Conservation (phyloP, 2,113 vertebrate species). For the Alligator mississippiensis region DNA sequence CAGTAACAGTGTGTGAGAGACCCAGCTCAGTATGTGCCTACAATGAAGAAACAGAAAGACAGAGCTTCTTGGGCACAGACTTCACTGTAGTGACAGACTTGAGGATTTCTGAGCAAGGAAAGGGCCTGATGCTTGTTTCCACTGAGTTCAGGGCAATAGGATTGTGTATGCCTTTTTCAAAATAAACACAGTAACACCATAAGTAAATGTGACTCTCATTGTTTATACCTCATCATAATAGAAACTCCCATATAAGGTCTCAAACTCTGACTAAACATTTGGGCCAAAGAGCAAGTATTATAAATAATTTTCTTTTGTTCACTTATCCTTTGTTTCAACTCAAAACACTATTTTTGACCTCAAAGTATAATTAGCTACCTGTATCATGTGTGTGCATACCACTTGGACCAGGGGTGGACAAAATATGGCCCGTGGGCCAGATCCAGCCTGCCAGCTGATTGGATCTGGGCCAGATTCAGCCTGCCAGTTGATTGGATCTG, state of each 20-base stretch:
- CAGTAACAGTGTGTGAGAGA: not conserved
- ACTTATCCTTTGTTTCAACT: not conserved
- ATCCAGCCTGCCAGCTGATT: too few species aligned
- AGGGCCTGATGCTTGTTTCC: not conserved
- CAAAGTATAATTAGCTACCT: not conserved
- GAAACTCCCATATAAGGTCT: not conserved
- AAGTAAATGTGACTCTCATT: not conserved
- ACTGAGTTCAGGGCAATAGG: not conserved
- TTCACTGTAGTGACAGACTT: not conserved
- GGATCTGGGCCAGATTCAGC: too few species aligned
- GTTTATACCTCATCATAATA: not conserved
- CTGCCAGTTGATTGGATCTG: too few species aligned
- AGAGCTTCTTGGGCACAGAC: not conserved
- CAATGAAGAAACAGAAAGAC: not conserved
- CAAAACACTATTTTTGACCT: not conserved
- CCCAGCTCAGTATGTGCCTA: not conserved
- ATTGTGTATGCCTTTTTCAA: fast-evolving
- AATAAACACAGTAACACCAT: not conserved
- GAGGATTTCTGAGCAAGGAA: not conserved
- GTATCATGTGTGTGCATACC: not conserved
- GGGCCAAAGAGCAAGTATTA: not conserved
- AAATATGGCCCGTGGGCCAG: not conserved
- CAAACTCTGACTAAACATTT: not conserved
- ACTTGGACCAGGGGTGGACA: not conserved
- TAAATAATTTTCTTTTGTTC: not conserved